These are phyloP conservation scores for Lophotriccus pileatus DNA, from an alignment of 2,797 vertebrate genomes.

Conservation along the genomic window DNA sequence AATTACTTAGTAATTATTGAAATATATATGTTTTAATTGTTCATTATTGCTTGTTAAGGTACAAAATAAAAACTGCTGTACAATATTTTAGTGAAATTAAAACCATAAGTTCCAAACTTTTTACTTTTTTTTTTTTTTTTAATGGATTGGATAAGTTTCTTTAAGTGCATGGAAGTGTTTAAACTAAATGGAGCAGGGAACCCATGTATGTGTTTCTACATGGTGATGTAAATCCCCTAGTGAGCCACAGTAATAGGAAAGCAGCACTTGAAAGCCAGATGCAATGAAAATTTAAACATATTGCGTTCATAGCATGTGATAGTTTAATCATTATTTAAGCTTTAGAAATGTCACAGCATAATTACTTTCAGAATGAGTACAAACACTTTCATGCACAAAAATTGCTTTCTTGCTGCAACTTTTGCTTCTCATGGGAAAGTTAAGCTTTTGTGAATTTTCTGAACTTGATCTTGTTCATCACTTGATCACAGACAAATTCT, in stretches of 20 bases:
- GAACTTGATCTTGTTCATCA: background rate
- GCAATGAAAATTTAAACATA: slow-evolving; percentile 59
- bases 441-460: background rate
- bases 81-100: background rate
- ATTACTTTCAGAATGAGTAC: slow-evolving; percentile 52
- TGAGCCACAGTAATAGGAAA: slow-evolving; percentile 12
- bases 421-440: background rate
- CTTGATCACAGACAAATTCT: background rate
- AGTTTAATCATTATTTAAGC: slow-evolving; percentile 62
- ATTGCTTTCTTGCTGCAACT: slow-evolving; percentile 22
- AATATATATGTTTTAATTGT: background rate
- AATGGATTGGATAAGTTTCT: background rate
- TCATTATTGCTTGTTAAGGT: background rate
- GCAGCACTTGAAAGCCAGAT: slow-evolving; percentile 45
- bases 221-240: slow-evolving; percentile 7
- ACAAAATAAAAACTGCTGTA: background rate
- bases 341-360: slow-evolving; percentile 60
- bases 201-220: background rate
- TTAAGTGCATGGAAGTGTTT: background rate
- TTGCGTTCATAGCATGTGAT: slow-evolving; percentile 45
- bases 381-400: slow-evolving; percentile 35
- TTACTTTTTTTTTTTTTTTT: background rate
- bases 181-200: background rate
- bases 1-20: background rate
- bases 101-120: background rate